Base-by-base conservation (phyloP, 1,140 invertebrate genomes). In the Dreissena rostriformis region DNA sequence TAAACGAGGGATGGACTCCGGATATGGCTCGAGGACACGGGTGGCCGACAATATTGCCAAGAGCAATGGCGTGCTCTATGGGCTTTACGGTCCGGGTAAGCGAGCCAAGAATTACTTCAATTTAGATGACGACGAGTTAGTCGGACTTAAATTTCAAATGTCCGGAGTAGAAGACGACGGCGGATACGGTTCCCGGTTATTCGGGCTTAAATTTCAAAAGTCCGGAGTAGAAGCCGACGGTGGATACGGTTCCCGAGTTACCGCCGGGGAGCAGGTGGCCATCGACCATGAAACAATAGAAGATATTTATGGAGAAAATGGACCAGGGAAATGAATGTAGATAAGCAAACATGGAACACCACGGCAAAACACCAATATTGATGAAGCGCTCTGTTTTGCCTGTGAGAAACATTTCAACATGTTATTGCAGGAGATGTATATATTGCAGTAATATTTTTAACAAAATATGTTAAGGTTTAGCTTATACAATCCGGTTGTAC, bases 11-110 rank as follows among this genome's bases (percentile, higher is more conserved):
- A 8, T 51, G 24, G 75, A 77, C 17, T 52, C 52, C 67, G 75
- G 39, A 4, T 66, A 67, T 63, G 63, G 63, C 0, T 67, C 61
- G 26, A 39, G 63, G 26, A 10, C 19, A 39, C 15, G 28, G 19
- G n/a, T 39, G 39, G 63, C 19, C 26, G 49, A 77, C 8, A 66
- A 61, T 51, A 12, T 39, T 12, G 73, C 55, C 17, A 22, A 14
- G 14, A 29, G 19, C 22, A 76, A 76, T 65, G 19, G 19, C 39
- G 66, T 55, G 0, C 28, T 65, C 12, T 76, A 65, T 65, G 74
- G 74, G 51, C 39, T 29, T 15, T 66, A 76, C 28, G 74, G 74
- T n/a, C 74, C 74, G n/a, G 74, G 74, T 17, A 76, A 76, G 66
- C 71, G 71, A 2, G 28, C 71, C 2, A 39, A 49, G 8, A 7